Conservation (phyloP, 2,113 vertebrate genomes). For the Donacobius atricapilla region DNA sequence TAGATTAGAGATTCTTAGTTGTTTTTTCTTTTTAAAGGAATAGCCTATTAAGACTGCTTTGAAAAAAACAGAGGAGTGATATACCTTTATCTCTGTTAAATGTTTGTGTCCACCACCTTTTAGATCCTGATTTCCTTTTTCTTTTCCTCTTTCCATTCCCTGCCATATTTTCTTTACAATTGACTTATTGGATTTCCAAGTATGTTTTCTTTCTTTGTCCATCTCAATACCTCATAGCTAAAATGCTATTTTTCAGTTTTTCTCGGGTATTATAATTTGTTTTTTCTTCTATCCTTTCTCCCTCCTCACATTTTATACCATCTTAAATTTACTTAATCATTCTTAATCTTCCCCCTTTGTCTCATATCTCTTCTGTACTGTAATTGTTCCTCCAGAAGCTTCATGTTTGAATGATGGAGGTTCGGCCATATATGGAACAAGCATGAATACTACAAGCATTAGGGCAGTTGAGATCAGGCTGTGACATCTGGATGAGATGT, state of each 20-base stretch:
- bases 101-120: neutral
- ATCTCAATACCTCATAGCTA: neutral
- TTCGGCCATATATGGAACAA: neutral
- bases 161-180: neutral
- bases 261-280: accelerated
- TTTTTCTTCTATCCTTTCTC: neutral
- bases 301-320: neutral
- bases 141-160: neutral
- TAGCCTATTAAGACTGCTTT: neutral
- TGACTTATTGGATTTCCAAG: neutral
- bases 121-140: neutral
- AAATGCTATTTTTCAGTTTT: neutral
- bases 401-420: neutral
- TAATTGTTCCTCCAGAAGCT: neutral
- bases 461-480: neutral
- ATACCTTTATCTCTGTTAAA: neutral
- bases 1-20: neutral
- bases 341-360: neutral
- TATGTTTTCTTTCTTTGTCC: neutral
- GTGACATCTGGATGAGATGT: neutral
- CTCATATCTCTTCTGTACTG: neutral
- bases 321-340: neutral
- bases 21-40: neutral
- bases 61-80: neutral
- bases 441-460: neutral